These are phyloP conservation scores for Characodon lateralis DNA, from an alignment of 2,797 vertebrate species.

Conservation along the genomic window DNA sequence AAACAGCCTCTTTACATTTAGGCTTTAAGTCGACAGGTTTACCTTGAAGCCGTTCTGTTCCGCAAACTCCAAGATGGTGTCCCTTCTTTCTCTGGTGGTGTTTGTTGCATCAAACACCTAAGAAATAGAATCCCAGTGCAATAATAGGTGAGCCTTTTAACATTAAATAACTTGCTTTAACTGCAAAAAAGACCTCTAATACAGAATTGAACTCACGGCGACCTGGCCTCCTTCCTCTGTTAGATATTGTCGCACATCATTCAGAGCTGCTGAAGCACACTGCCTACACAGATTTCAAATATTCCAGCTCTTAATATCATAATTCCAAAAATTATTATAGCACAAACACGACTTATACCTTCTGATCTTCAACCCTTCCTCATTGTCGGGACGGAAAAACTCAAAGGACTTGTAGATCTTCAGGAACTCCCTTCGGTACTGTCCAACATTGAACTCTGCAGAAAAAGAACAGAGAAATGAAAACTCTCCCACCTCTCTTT, in stretches of 20 bases:
- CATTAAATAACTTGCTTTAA: not conserved
- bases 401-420: slow-evolving; percentile 98
- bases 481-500: not conserved
- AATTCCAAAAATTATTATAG: not conserved
- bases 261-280: slow-evolving; percentile 92
- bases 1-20: fast-evolving
- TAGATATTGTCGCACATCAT: slow-evolving; percentile 91
- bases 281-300: slow-evolving; percentile 78
- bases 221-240: slow-evolving; percentile 92
- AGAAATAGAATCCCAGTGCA: not conserved
- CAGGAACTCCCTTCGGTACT: slow-evolving; percentile 92
- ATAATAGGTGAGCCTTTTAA: not conserved
- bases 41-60: slow-evolving; percentile 98
- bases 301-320: not conserved
- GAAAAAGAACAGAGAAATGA: not conserved
- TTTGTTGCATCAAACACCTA: slow-evolving; percentile 99
- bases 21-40: slow-evolving; percentile 9
- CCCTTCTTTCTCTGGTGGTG: slow-evolving; percentile 94
- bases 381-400: slow-evolving; percentile 97
- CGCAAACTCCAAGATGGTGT: slow-evolving; percentile 92
- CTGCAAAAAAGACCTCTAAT: not conserved
- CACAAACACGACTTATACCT: slow-evolving; percentile 78
- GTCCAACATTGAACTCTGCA: slow-evolving; percentile 97
- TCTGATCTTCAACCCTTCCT: slow-evolving; percentile 94
- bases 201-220: slow-evolving; percentile 79